phyloP scores from a whole-genome alignment of 1,140 invertebrate genomes.

The Diabrotica undecimpunctata region DNA sequence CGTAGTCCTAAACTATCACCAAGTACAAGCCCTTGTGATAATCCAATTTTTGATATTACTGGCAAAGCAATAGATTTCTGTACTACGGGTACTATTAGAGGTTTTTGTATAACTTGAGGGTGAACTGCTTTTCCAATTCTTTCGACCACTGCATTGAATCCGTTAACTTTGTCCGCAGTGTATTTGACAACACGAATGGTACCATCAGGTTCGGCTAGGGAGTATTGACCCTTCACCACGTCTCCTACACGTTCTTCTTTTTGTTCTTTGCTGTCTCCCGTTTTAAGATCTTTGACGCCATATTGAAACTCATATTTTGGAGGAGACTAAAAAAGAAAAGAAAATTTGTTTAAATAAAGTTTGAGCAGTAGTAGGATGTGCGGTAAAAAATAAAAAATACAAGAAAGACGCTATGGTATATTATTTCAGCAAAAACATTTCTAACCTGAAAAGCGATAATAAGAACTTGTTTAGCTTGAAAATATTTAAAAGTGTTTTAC shows the following conservation, averaged over 20 bases:
- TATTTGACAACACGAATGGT: slow-evolving; percentile 58
- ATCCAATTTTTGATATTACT: neutral
- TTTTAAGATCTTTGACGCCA: slow-evolving; percentile 63
- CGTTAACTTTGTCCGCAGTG: slow-evolving; percentile 55
- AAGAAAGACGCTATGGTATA: too few relatives aligned
- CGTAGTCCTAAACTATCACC: neutral
- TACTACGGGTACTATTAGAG: neutral
- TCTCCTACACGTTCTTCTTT: slow-evolving; percentile 36
- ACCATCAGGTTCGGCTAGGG: slow-evolving; percentile 55
- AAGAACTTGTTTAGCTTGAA: neutral
- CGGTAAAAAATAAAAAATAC: neutral
- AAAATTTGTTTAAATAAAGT: neutral
- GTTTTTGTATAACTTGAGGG: slow-evolving; percentile 9
- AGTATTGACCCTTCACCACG: slow-evolving; percentile 48
- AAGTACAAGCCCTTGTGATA: neutral
- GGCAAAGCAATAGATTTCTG: slow-evolving; percentile 4
- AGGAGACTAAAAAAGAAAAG: slow-evolving; percentile 40
- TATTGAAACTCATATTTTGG: slow-evolving; percentile 67
- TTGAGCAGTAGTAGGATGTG: neutral
- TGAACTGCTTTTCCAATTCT: slow-evolving; percentile 24
- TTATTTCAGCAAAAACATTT: neutral
- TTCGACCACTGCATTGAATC: slow-evolving; percentile 51
- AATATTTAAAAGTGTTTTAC: too few relatives aligned
- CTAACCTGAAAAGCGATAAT: neutral
- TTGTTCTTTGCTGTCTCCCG: slow-evolving; percentile 62